A percentile compares a stretch with the other conserved stretches of the same genome.
These are phyloP conservation scores for Acanthosepion esculentum DNA, from an alignment of 2,888 invertebrate genomes.

Conservation along the genomic window DNA sequence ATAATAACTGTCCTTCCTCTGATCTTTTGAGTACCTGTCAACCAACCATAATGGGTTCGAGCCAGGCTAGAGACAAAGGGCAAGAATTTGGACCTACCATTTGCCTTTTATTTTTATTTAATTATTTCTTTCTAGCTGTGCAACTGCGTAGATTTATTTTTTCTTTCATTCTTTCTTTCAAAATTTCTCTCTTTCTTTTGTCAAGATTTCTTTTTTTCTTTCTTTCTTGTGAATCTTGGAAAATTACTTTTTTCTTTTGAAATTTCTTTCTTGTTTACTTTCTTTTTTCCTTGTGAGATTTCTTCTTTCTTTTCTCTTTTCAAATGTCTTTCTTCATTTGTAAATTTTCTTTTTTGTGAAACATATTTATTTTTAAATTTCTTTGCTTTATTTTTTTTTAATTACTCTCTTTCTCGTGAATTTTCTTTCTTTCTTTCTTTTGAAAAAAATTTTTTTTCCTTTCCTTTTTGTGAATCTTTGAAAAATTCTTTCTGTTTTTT, in stretches of 20 bases:
- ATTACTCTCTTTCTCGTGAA: too few relatives aligned
- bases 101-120: not conserved
- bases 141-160: not conserved
- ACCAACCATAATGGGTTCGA: conserved; percentile 2
- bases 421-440: too few relatives aligned
- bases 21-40: not conserved
- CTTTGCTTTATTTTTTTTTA: not conserved
- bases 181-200: not conserved
- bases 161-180: not conserved
- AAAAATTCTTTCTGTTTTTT: not conserved
- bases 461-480: not conserved
- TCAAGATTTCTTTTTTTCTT: too few relatives aligned
- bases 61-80: not conserved
- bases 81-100: not conserved
- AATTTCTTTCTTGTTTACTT: too few relatives aligned
- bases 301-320: too few relatives aligned
- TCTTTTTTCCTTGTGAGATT: too few relatives aligned
- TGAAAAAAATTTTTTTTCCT: not conserved
- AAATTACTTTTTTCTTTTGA: too few relatives aligned
- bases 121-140: not conserved
- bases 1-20: not conserved
- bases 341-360: too few relatives aligned
- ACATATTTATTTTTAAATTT: too few relatives aligned
- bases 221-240: too few relatives aligned
- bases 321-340: too few relatives aligned